A percentile compares a stretch with the other conserved stretches of the same genome.
phyloP scores from a whole-genome alignment of 2,113 vertebrate genomes.

The Eulemur macaco region DNA sequence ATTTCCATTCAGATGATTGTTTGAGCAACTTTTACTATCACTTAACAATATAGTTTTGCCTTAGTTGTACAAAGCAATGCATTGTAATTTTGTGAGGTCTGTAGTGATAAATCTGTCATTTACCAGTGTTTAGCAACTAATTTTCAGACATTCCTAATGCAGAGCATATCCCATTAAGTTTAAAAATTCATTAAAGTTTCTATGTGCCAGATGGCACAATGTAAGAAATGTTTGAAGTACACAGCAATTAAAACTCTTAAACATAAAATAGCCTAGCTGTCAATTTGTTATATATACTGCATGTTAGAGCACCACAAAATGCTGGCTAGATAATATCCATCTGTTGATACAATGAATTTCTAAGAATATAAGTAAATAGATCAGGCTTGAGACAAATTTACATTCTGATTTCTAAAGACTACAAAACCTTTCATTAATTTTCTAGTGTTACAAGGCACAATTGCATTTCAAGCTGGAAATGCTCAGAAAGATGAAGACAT shows the following conservation, averaged over 20 bases:
- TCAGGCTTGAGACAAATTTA: slow-evolving; percentile 59
- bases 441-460: not conserved
- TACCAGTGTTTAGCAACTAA: slow-evolving; percentile 63
- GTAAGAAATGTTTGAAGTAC: slow-evolving; percentile 76
- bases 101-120: slow-evolving; percentile 71
- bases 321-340: slow-evolving; percentile 57
- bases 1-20: slow-evolving; percentile 38
- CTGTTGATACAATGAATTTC: slow-evolving; percentile 60
- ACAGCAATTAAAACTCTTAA: slow-evolving; percentile 81
- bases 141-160: slow-evolving; percentile 73
- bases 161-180: slow-evolving; percentile 75
- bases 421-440: not conserved
- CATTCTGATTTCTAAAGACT: slow-evolving; percentile 56
- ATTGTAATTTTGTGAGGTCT: not conserved
- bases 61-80: slow-evolving; percentile 55
- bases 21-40: slow-evolving; percentile 48
- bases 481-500: not conserved
- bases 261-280: slow-evolving; percentile 62
- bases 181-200: slow-evolving; percentile 79
- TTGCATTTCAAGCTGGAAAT: slow-evolving; percentile 16
- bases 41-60: slow-evolving; percentile 46
- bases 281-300: slow-evolving; percentile 70
- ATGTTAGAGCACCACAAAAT: slow-evolving; percentile 64
- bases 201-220: slow-evolving; percentile 74
- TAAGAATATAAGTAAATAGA: slow-evolving; percentile 62